phyloP scores from a whole-genome alignment of 2,113 vertebrate species.

The Microtus oregoni region DNA sequence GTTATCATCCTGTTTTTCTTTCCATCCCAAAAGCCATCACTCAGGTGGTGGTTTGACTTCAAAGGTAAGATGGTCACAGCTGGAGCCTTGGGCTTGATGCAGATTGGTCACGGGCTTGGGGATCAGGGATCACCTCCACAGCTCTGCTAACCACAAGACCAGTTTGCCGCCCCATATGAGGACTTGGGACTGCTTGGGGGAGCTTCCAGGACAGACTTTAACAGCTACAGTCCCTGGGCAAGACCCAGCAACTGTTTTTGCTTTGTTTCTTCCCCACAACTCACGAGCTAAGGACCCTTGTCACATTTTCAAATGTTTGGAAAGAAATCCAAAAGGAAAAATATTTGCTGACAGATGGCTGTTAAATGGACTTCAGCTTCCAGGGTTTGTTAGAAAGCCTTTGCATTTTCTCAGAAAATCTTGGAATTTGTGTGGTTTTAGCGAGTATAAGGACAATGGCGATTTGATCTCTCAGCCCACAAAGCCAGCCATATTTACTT shows the following conservation, averaged over 20 bases:
- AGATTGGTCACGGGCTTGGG: accelerated
- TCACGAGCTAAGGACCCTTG: neutral
- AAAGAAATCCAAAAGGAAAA: neutral
- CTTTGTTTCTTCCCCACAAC: neutral
- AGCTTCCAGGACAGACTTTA: neutral
- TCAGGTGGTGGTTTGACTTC: slow-evolving; percentile 96
- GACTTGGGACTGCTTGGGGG: neutral
- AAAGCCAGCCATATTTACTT: neutral
- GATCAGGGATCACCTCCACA: neutral
- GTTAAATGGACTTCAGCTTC: neutral
- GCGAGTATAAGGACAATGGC: neutral
- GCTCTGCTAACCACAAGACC: accelerated
- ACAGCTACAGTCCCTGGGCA: accelerated
- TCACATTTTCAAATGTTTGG: neutral
- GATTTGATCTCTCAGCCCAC: neutral
- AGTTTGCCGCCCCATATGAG: neutral
- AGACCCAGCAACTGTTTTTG: neutral
- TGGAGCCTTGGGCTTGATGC: neutral
- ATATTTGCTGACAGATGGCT: neutral
- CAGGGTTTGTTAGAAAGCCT: neutral
- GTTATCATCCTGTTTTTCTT: slow-evolving; percentile 96
- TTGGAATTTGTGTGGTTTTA: neutral
- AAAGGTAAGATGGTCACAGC: slow-evolving; percentile 88
- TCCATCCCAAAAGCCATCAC: slow-evolving; percentile 94
- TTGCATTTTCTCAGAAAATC: neutral